Evolutionary conservation across 2,113 vertebrate genomes (phyloP).

Genomic region (Nanorana parkeri): DNA sequence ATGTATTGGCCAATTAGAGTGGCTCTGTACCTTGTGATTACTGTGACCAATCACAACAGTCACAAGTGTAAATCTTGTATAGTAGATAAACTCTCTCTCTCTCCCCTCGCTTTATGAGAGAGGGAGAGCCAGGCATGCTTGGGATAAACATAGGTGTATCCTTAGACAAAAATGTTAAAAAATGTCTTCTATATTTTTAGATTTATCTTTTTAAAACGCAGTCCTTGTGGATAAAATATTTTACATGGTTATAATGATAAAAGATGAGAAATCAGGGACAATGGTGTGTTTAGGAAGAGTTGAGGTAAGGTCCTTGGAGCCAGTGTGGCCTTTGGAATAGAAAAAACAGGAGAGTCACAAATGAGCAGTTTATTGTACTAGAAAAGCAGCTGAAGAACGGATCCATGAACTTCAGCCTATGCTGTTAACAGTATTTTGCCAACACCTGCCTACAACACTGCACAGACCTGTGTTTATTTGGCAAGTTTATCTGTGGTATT

Average conservation of each 20-base stretch:
- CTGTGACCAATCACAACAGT: too few species aligned
- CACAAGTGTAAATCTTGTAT: too few species aligned
- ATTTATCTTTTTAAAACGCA: too few species aligned
- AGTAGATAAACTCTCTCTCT: too few species aligned
- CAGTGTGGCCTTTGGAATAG: not conserved
- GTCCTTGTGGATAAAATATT: not conserved
- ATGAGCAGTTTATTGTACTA: not conserved
- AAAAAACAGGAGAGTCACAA: not conserved
- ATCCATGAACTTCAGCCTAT: not conserved
- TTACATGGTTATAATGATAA: not conserved
- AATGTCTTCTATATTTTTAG: too few species aligned
- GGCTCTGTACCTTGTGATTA: too few species aligned
- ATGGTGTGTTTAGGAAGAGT: not conserved
- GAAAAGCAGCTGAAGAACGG: not conserved
- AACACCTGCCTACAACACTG: not conserved
- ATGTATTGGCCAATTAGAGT: too few species aligned
- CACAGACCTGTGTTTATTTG: slow-evolving; percentile 3
- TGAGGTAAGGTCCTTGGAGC: not conserved
- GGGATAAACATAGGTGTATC: too few species aligned
- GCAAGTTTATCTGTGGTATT: not conserved
- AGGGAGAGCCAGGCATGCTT: too few species aligned
- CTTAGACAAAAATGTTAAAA: too few species aligned
- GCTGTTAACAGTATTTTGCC: not conserved
- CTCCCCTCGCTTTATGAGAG: too few species aligned
- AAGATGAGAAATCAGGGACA: not conserved